Base-by-base conservation (phyloP, 2,797 vertebrate species). In the Eulemur rubriventer region DNA sequence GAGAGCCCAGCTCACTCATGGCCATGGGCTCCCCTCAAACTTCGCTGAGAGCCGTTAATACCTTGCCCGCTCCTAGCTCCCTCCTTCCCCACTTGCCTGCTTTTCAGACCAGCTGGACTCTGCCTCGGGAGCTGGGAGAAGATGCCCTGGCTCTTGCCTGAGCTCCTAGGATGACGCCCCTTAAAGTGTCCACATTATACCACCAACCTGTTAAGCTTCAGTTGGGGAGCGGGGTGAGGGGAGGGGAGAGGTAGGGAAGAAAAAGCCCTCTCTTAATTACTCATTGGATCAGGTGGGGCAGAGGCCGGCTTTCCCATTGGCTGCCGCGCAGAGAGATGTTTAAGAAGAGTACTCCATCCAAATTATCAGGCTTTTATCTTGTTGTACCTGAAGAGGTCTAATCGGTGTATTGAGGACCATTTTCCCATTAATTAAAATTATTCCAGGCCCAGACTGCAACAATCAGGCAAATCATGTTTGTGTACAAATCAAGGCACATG, bases 331-430 rank as follows among this genome's bases (percentile, higher is more conserved):
- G 28, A 89, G 95, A 96, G 95, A 83, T 73, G 48, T 95, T 97
- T 98, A 98, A 99, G 99, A 98, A 98, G 98, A 98, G 98, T 98
- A 98, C 98, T 99, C 98, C 98, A 99, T 99, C 98, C 98, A 98
- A 98, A 99, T 99, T 98, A 98, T 97, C 98, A 98, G 98, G 98
- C 99, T 99, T 99, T 99, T 99, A 99, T 99, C 98, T 98, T 98
- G 98, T 98, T 98, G 98, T 98, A 96, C 98, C 98, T 98, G 98
- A 98, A 99, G 98, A 98, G 98, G 98, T 98, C 98, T 99, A 99
- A 99, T 99, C 98, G 97, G 98, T 98, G 98, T 98, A 98, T 98
- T 98, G 98, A 99, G 98, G 98, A 98, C 98, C 97, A 98, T 98
- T 98, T 98, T 98, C 98, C 98, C 96, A 97, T 99, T 99, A 99